Evolutionary conservation across 2,113 vertebrate species (phyloP).

Genomic region (Brachirus orientalis): DNA sequence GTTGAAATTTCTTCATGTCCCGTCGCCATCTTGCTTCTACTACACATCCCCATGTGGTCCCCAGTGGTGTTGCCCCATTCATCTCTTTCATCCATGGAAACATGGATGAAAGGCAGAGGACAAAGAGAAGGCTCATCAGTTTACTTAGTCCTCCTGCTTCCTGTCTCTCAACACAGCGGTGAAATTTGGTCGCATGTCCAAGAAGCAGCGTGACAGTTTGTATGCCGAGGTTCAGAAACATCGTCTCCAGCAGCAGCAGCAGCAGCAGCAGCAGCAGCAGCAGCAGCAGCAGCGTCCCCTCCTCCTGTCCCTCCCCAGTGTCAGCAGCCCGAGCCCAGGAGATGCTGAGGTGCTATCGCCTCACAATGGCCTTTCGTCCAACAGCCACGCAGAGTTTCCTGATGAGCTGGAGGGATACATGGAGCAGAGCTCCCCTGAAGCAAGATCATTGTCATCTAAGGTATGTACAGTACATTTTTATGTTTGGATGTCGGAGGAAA

Average conservation of each 20-base stretch:
- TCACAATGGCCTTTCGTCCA: conserved; percentile 94
- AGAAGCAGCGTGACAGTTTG: conserved; percentile 99
- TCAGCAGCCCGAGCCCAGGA: conserved; percentile 88
- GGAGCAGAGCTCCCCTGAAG: conserved; percentile 93
- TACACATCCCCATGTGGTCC: too few relatives aligned
- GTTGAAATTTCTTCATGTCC: too few relatives aligned
- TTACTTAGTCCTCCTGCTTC: background rate
- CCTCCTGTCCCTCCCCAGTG: conserved; percentile 31
- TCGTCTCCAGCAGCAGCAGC: conserved; percentile 96
- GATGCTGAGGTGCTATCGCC: conserved; percentile 98
- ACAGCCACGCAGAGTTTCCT: conserved; percentile 95
- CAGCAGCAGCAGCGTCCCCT: conserved; percentile 31
- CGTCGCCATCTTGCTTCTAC: too few relatives aligned
- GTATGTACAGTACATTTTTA: conserved; percentile 25
- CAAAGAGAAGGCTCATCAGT: too few relatives aligned
- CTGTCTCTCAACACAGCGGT: conserved; percentile 85
- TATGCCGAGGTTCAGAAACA: conserved; percentile 99
- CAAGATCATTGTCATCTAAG: conserved; percentile 67
- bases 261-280: conserved; percentile 94
- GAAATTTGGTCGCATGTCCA: conserved; percentile 99
- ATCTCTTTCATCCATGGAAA: too few relatives aligned
- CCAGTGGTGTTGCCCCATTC: too few relatives aligned
- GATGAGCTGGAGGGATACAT: conserved; percentile 98
- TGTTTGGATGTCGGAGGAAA: too few relatives aligned
- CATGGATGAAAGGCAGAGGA: too few relatives aligned